These are phyloP conservation scores for Gallinago nigripennis DNA, from an alignment of 2,797 vertebrate species.

Conservation along the genomic window DNA sequence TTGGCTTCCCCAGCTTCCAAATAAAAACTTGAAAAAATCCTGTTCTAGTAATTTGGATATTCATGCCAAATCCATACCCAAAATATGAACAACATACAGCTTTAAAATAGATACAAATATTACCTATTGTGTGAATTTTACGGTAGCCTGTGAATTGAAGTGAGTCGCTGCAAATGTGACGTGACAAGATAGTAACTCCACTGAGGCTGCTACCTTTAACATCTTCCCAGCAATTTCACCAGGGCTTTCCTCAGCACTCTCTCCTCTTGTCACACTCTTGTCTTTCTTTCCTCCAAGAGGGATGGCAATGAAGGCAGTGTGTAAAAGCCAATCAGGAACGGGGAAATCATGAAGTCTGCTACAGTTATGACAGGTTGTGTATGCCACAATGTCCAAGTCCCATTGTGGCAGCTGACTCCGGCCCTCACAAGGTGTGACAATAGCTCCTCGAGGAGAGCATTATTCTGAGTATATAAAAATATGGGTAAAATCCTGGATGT, in stretches of 20 bases:
- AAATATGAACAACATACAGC: background rate
- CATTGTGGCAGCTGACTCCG: background rate
- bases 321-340: background rate
- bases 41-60: background rate
- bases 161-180: background rate
- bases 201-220: background rate
- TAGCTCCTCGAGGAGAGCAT: background rate
- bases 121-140: background rate
- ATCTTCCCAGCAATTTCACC: background rate
- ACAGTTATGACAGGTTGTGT: background rate
- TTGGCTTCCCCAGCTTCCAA: background rate
- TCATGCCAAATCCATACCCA: background rate
- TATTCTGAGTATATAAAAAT: background rate
- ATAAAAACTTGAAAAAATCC: background rate
- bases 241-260: background rate
- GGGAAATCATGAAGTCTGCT: rapidly evolving
- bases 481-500: background rate
- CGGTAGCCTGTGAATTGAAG: background rate
- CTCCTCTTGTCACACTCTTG: background rate
- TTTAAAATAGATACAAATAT: background rate
- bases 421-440: background rate
- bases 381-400: background rate
- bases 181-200: background rate
- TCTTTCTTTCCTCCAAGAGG: background rate
- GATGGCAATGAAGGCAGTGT: background rate